Percentiles rank a stretch among this genome's conserved stretches.
Conservation (phyloP, 2,888 invertebrate genomes). For the Xestia c-nigrum region DNA sequence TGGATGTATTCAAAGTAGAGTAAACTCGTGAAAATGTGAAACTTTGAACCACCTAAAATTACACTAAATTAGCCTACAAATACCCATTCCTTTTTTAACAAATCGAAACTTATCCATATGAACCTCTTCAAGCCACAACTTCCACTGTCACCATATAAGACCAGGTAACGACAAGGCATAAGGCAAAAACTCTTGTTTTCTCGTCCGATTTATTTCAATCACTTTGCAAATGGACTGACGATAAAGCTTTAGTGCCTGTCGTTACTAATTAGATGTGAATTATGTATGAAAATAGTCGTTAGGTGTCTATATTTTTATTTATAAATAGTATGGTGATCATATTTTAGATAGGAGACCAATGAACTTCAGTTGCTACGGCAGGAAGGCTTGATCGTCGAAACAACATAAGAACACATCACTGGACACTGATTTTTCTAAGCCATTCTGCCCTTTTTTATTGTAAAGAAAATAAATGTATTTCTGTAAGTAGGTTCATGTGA, state of each 20-base stretch:
- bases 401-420: background rate
- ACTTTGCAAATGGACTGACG: conserved; percentile 62
- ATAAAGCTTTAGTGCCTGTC: conserved; percentile 58
- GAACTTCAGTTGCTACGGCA: background rate
- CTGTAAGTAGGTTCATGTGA: background rate
- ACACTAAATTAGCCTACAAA: conserved; percentile 13
- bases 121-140: background rate
- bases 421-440: background rate
- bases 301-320: conserved; percentile 20
- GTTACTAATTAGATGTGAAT: conserved; percentile 61
- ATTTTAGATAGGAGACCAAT: conserved; percentile 10
- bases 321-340: conserved; percentile 23
- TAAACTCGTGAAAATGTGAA: too few species aligned
- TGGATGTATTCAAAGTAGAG: too few species aligned
- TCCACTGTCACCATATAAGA: conserved; percentile 44
- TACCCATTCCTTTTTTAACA: conserved; percentile 8
- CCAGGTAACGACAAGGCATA: conserved; percentile 41
- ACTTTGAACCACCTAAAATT: conserved; percentile 6
- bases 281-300: conserved; percentile 39
- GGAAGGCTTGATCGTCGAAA: background rate
- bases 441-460: background rate
- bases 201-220: conserved; percentile 74
- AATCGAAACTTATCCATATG: conserved; percentile 21
- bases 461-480: background rate
- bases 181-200: conserved; percentile 53